Base-by-base conservation (phyloP, 2,113 vertebrate species). In the Melozone crissalis region DNA sequence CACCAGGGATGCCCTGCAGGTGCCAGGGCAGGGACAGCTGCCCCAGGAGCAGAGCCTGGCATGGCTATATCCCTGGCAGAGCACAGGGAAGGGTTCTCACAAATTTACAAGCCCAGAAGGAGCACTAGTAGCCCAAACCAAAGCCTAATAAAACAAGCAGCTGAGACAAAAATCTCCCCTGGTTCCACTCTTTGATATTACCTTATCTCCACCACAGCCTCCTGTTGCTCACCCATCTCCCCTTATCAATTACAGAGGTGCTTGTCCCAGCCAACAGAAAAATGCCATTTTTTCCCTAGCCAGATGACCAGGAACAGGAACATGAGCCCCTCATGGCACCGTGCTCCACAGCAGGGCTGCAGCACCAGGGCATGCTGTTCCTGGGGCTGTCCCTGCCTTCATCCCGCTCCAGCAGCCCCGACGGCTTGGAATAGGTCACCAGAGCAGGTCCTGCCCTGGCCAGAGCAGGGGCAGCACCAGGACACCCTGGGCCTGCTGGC, bases 281-380 rank as follows among this genome's bases (percentile, higher is more conserved):
- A 13, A 9, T 7, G 8, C 5, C 12, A 3, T 21, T 41, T 30
- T 41, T 72, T 47, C 5, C 43, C 43, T 33, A 15, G 49, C 21
- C 23, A 52, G 15, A 22, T 11, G 1, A 3, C 3, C 30, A 52
- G 61, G 35, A 55, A 43, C 2, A 3, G 66, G 68, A 55, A 35
- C 43, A 55, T 0, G 0, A 83, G 62, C 4, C 28, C 47, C 39
- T 11, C 11, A 0, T 0, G 47, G 33, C 47, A 12, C 39, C 3
- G 20, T 27, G 31, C 37, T 35, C 0, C 15, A 15, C 28, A 28
- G 49, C 22, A 27, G 67, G 28, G 20, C 61, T 69, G 54, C 41
- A 33, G 51, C 35, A 19, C 21, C 33, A 15, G 49, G n/a, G 44
- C 44, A 19, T 9, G 18, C 44, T 44, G 44, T 19, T 44, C 18